phyloP scores from a whole-genome alignment of 2,888 invertebrate genomes.

The Ophion slaviceki region DNA sequence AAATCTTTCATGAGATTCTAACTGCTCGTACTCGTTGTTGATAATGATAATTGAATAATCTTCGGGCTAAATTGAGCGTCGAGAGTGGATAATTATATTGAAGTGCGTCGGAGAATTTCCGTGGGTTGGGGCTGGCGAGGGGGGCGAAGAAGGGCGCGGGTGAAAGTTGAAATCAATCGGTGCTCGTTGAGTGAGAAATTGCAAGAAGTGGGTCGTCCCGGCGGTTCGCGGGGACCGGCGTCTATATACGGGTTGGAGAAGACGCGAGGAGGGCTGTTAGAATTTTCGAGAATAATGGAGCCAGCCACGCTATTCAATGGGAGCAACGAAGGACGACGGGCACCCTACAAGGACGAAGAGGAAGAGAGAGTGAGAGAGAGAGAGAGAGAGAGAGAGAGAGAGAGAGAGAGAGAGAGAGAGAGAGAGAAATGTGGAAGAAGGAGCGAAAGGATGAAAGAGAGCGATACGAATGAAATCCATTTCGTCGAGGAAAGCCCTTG shows the following conservation, averaged over 20 bases:
- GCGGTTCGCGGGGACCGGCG: constrained; percentile 8
- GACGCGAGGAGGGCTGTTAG: constrained; percentile 38
- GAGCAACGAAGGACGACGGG: background rate
- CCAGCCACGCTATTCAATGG: constrained; percentile 55
- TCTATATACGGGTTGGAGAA: background rate
- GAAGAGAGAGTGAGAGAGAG: constrained; percentile 26
- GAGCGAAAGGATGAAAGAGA: background rate
- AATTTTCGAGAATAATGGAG: constrained; percentile 64
- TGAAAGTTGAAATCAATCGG: constrained; percentile 62
- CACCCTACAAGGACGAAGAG: background rate
- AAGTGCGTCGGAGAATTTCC: constrained; percentile 9
- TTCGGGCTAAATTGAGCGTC: constrained; percentile 53
- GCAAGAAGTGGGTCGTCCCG: constrained; percentile 39
- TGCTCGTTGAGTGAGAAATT: constrained; percentile 59
- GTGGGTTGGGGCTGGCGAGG: background rate
- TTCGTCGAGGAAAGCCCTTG: constrained; percentile 30
- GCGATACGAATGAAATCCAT: constrained; percentile 59
- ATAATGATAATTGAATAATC: constrained; percentile 54
- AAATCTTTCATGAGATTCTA: constrained; percentile 42
- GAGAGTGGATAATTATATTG: constrained; percentile 54
- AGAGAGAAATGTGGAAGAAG: background rate
- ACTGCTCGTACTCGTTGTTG: constrained; percentile 36
- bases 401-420: constrained; percentile 32
- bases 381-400: constrained; percentile 25
- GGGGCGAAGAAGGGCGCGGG: constrained; percentile 10